Evolutionary conservation across 2,797 vertebrate genomes (phyloP).

Genomic region (Enteromius paludinosus): DNA sequence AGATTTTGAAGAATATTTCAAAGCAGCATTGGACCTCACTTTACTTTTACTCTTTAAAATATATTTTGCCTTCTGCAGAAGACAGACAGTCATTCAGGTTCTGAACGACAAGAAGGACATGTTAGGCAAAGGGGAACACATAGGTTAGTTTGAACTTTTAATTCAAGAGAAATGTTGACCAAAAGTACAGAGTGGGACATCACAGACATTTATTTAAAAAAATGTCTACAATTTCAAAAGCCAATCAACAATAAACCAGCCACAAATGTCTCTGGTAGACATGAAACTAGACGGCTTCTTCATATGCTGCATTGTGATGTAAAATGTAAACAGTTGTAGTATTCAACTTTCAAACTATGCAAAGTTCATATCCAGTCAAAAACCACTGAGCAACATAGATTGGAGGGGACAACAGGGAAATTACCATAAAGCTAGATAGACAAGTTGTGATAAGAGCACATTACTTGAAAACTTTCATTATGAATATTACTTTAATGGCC

Average conservation of each 20-base stretch:
- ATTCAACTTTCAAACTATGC: not conserved
- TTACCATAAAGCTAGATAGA: not conserved
- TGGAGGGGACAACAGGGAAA: not conserved
- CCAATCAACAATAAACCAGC: conserved; percentile 8
- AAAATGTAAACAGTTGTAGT: conserved; percentile 9
- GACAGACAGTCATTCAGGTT: not conserved
- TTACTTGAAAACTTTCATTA: not conserved
- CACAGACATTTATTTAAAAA: conserved; percentile 5
- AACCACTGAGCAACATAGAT: not conserved
- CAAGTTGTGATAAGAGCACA: not conserved
- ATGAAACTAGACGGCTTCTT: not conserved
- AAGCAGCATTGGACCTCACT: too few species aligned
- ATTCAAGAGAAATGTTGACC: conserved; percentile 35
- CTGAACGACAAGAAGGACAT: not conserved
- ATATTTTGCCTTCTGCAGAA: not conserved
- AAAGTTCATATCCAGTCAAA: not conserved
- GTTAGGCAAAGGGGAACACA: not conserved
- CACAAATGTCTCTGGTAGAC: not conserved
- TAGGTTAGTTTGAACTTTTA: conserved; percentile 14
- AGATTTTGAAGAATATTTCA: not conserved
- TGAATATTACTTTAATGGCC: not conserved
- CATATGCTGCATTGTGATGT: not conserved
- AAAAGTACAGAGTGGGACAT: not conserved
- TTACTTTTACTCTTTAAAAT: not conserved
- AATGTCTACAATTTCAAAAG: conserved; percentile 12